Conservation (phyloP, 1,140 invertebrate genomes). For the Papilio aristodemus region DNA sequence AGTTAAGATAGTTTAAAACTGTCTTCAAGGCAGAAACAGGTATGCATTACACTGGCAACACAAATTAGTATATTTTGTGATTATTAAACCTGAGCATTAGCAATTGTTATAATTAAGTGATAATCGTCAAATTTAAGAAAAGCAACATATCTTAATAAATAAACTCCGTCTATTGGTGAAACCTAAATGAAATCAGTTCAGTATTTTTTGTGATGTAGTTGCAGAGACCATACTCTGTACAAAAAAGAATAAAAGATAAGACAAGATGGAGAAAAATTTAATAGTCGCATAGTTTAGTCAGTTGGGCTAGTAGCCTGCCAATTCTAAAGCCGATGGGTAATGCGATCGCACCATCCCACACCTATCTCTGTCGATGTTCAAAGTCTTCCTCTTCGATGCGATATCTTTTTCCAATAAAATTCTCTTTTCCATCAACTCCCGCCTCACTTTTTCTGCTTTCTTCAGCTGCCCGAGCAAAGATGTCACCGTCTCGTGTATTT, state of each 20-base stretch:
- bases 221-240: too few species aligned
- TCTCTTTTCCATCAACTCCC: constrained; percentile 82
- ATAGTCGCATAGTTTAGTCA: background rate
- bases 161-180: too few species aligned
- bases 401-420: constrained; percentile 85
- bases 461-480: constrained; percentile 76
- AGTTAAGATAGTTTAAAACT: too few species aligned
- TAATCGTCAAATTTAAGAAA: too few species aligned
- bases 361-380: constrained; percentile 86
- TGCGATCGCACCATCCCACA: constrained; percentile 84
- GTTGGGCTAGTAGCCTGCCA: constrained; percentile 79
- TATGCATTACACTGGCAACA: too few species aligned
- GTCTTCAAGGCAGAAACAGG: too few species aligned
- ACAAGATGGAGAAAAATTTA: background rate
- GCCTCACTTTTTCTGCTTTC: constrained; percentile 82
- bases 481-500: constrained; percentile 83
- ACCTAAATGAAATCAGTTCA: too few species aligned
- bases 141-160: too few species aligned
- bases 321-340: constrained; percentile 84
- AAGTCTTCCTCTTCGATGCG: constrained; percentile 86
- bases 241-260: background rate
- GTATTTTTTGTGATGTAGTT: background rate
- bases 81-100: too few species aligned
- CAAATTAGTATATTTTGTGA: too few species aligned
- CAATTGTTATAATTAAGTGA: too few species aligned